Evolutionary conservation across 2,797 vertebrate species (phyloP).

Genomic region (Alectoris magna): DNA sequence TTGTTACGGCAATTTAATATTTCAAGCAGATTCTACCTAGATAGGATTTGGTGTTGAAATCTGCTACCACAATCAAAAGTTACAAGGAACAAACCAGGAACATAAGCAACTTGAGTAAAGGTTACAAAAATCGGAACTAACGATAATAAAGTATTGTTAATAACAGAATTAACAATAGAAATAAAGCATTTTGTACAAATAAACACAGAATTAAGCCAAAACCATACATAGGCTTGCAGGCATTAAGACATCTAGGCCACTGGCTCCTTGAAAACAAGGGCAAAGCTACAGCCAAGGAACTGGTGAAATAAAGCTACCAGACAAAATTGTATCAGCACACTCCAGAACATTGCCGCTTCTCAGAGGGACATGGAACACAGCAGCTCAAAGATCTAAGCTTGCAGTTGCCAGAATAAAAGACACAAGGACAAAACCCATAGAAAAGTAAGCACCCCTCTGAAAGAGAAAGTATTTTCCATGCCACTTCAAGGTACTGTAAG

Average conservation of each 20-base stretch:
- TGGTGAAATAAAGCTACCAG: background rate
- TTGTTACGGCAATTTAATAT: background rate
- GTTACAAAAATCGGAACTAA: background rate
- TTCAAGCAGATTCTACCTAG: background rate
- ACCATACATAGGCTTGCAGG: background rate
- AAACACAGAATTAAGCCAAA: background rate
- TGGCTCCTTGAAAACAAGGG: background rate
- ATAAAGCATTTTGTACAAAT: background rate
- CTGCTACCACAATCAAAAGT: background rate
- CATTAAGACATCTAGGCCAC: background rate
- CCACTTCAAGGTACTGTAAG: background rate
- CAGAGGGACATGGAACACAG: background rate
- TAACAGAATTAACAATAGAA: background rate
- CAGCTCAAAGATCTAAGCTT: rapidly evolving
- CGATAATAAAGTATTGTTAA: background rate
- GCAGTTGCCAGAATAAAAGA: background rate
- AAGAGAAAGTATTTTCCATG: background rate
- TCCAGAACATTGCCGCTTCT: background rate
- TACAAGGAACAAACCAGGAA: background rate
- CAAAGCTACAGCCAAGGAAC: background rate
- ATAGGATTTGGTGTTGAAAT: background rate
- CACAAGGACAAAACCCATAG: background rate
- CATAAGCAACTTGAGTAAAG: background rate
- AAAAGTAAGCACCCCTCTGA: background rate
- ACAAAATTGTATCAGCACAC: background rate